These are phyloP conservation scores for Calliscelio sp. DNA, from an alignment of 2,888 invertebrate genomes.

Conservation along the genomic window DNA sequence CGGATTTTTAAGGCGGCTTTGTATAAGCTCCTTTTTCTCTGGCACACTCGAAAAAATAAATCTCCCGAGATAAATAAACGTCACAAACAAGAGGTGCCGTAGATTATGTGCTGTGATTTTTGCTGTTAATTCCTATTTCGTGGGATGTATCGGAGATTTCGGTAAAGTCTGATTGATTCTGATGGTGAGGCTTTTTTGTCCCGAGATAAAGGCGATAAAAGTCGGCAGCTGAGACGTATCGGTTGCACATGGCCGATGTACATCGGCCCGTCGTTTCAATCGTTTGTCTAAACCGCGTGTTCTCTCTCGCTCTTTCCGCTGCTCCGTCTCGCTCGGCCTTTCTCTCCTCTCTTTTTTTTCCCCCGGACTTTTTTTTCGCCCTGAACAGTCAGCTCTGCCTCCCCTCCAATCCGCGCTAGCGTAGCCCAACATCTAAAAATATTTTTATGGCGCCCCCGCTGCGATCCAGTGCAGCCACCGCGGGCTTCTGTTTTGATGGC, in stretches of 20 bases:
- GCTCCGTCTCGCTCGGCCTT: constrained; percentile 40
- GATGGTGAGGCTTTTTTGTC: constrained; percentile 41
- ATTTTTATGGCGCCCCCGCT: constrained; percentile 86
- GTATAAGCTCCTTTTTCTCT: too few species aligned
- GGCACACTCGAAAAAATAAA: too few species aligned
- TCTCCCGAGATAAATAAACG: constrained; percentile 30
- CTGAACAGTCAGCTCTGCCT: too few species aligned
- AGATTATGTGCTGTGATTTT: constrained; percentile 7
- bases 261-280: constrained; percentile 80
- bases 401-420: constrained; percentile 62
- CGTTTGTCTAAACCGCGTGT: constrained; percentile 80
- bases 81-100: constrained; percentile 15
- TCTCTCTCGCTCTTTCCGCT: constrained; percentile 71
- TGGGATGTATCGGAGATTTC: constrained; percentile 52
- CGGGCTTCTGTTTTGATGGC: constrained; percentile 82
- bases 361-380: constrained; percentile 52
- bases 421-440: constrained; percentile 85
- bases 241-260: constrained; percentile 81
- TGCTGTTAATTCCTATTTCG: constrained; percentile 21
- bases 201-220: constrained; percentile 70
- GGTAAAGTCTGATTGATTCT: constrained; percentile 69
- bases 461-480: constrained; percentile 79
- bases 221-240: constrained; percentile 83
- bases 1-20: too few species aligned
- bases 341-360: constrained; percentile 59